Conservation (phyloP, 2,888 invertebrate species). For the Proisotoma minuta region DNA sequence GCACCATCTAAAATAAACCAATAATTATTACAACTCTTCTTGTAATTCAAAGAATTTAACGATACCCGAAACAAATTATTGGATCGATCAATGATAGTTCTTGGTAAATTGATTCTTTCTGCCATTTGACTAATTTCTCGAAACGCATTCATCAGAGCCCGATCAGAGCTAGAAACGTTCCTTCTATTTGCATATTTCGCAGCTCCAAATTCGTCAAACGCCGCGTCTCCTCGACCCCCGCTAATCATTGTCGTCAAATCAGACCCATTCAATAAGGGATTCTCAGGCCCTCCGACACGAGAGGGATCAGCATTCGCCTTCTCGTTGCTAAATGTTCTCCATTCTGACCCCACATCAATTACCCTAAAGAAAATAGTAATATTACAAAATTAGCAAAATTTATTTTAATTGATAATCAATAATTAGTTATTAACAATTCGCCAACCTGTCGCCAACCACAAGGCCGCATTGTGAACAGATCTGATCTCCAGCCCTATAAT, state of each 20-base stretch:
- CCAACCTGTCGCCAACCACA: conserved; percentile 94
- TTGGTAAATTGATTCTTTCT: conserved; percentile 92
- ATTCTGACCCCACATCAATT: conserved; percentile 99
- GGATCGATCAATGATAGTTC: conserved; percentile 93
- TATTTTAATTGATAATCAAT: neutral
- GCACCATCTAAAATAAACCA: conserved; percentile 58
- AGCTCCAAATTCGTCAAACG: conserved; percentile 78
- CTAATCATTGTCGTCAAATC: conserved; percentile 96
- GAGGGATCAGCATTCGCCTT: conserved; percentile 95
- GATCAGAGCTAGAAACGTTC: conserved; percentile 88
- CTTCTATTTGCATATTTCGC: conserved; percentile 63
- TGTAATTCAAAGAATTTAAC: neutral
- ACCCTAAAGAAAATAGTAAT: conserved; percentile 62
- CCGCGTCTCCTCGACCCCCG: conserved; percentile 65
- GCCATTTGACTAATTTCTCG: conserved; percentile 97
- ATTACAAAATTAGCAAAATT: conserved; percentile 23
- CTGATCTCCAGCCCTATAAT: conserved; percentile 97
- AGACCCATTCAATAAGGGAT: conserved; percentile 88
- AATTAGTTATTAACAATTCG: conserved; percentile 18
- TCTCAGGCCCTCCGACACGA: conserved; percentile 99
- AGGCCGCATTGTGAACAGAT: conserved; percentile 99
- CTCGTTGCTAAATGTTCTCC: conserved; percentile 99
- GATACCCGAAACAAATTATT: conserved; percentile 91
- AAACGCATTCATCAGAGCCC: conserved; percentile 92
- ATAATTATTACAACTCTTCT: neutral